phyloP scores from a whole-genome alignment of 2,797 vertebrate genomes.

The Microctenopoma lineatum region DNA sequence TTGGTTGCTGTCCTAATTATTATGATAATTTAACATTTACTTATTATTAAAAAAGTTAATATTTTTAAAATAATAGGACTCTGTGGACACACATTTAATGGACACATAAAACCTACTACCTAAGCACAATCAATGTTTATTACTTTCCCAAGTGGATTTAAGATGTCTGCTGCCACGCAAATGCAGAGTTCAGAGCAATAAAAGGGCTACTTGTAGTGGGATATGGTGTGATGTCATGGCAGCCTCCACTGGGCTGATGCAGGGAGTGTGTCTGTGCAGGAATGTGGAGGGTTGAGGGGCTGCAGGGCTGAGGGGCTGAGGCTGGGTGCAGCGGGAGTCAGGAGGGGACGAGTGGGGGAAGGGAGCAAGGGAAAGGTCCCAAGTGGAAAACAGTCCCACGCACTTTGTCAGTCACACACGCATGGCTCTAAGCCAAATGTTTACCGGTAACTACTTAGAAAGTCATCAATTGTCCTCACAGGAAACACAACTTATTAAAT shows the following conservation, averaged over 20 bases:
- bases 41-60: too few species aligned
- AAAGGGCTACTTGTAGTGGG: slow-evolving; percentile 71
- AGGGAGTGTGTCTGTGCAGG: slow-evolving; percentile 71
- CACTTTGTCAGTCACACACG: slow-evolving; percentile 58
- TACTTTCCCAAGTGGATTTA: slow-evolving; percentile 47
- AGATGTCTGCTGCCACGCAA: slow-evolving; percentile 56
- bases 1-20: not conserved
- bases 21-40: not conserved
- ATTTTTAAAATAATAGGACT: not conserved
- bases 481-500: slow-evolving; percentile 33
- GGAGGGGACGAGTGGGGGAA: slow-evolving; percentile 72
- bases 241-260: slow-evolving; percentile 62
- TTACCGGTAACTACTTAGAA: slow-evolving; percentile 54
- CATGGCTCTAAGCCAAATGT: slow-evolving; percentile 49
- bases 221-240: slow-evolving; percentile 75
- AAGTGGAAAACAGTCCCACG: slow-evolving; percentile 68
- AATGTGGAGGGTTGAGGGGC: slow-evolving; percentile 70
- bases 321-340: slow-evolving; percentile 72
- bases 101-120: slow-evolving; percentile 41
- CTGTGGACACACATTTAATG: slow-evolving; percentile 14
- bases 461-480: slow-evolving; percentile 45
- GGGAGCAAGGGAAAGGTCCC: slow-evolving; percentile 63
- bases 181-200: slow-evolving; percentile 63
- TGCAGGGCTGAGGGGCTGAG: slow-evolving; percentile 31
- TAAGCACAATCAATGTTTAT: slow-evolving; percentile 57